phyloP scores from a whole-genome alignment of 1,140 invertebrate genomes.

The Oedothorax gibbosus region DNA sequence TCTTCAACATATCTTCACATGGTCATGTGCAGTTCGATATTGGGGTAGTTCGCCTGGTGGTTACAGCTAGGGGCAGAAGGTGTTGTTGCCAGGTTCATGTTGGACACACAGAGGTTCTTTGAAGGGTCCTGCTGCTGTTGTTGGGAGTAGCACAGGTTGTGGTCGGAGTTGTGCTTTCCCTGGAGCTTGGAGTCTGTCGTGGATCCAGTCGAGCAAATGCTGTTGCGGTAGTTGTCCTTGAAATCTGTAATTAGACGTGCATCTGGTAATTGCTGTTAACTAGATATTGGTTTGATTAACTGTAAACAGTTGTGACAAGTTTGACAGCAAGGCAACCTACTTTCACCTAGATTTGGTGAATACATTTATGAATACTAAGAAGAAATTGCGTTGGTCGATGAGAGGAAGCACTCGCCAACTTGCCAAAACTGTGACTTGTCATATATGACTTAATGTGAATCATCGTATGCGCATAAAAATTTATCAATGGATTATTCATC shows the following conservation, averaged over 20 bases:
- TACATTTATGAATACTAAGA: no score
- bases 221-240: conserved; percentile 42
- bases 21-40: conserved; percentile 28
- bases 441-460: no score
- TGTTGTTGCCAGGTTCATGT: background rate
- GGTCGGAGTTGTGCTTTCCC: conserved; percentile 35
- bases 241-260: conserved; percentile 15
- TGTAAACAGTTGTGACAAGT: no score
- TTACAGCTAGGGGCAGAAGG: conserved; percentile 1
- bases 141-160: conserved; percentile 33
- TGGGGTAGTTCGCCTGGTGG: conserved; percentile 14
- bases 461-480: background rate
- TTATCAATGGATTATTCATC: background rate
- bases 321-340: no score
- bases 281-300: no score
- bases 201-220: conserved; percentile 35
- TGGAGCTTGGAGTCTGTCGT: conserved; percentile 13
- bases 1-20: background rate
- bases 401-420: no score
- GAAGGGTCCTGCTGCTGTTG: background rate
- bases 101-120: conserved; percentile 12
- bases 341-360: no score
- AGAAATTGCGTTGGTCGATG: no score
- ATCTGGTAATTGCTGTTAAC: background rate
- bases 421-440: no score